Evolutionary conservation across 2,888 invertebrate genomes (phyloP), one percentile per base, ranked within the genome.

Genomic region (Tetragnatha montana): DNA sequence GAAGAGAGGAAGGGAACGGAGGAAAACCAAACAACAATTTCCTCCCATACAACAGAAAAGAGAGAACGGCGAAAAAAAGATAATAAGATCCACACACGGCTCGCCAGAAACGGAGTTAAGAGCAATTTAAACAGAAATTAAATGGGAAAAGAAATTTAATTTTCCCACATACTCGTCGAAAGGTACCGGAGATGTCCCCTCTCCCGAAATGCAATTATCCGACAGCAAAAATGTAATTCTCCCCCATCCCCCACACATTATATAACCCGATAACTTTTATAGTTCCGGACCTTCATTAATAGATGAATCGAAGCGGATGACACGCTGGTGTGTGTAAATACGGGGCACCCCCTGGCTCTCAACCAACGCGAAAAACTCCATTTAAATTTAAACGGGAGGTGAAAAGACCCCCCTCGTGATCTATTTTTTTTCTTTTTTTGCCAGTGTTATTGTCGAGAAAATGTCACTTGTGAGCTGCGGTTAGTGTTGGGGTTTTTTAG

Each of bases 111-210:
- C 74, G 74, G 80, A 86, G 86, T 86, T 86, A 86, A 86, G 80
- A 86, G 86, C 86, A 86, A 86, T 86, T 86, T 86, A 86, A 86
- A 86, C 86, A 86, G 86, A 86, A 86, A 86, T 86, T 86, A 86
- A 86, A 86, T 86, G 86, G 85, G 86, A 86, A 85, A 86, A 86
- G 86, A 86, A 86, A 86, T 86, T 86, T 86, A 86, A 86, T 86
- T 86, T 86, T 73, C 85, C 51, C 86, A 70, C 73, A 74, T 60
- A 60, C 60, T 17, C 60, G 60, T 60, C 60, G 71, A 71, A 86
- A 79, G 86, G 71, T 79, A 50, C 76, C 22, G 50, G n/a, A 21
- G 50, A 82, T 60, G 60, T n/a, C 78, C 71, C 21, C 73, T 74
- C n/a, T 47, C 60, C 83, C 14, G 82, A 86, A 86, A 86, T 86